A percentile compares a stretch with the other conserved stretches of the same genome.
These are phyloP conservation scores for Garrulus glandarius DNA, from an alignment of 2,797 vertebrate species.

Conservation along the genomic window DNA sequence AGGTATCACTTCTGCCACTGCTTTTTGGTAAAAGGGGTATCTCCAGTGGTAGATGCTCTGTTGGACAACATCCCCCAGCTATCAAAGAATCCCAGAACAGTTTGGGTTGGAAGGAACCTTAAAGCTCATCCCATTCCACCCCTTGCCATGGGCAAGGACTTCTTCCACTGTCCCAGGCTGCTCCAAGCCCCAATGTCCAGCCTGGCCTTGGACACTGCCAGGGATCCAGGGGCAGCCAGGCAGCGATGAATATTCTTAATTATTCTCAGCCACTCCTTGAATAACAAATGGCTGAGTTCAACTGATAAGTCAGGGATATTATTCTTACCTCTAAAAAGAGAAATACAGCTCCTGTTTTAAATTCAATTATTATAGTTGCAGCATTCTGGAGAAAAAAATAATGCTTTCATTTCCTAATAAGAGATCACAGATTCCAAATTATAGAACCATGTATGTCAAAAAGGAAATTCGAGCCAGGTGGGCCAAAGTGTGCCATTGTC, in stretches of 20 bases:
- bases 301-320: slow-evolving; percentile 38
- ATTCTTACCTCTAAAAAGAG: slow-evolving; percentile 56
- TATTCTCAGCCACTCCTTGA: background rate
- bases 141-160: background rate
- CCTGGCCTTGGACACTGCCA: background rate
- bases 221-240: background rate
- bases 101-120: accelerated
- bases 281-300: background rate
- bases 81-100: background rate
- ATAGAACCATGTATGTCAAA: slow-evolving; percentile 46
- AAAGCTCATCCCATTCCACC: accelerated
- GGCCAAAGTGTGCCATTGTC: slow-evolving; percentile 61
- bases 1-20: background rate
- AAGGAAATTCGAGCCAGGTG: slow-evolving; percentile 53
- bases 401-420: slow-evolving; percentile 64
- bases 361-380: slow-evolving; percentile 69
- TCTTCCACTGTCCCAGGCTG: background rate
- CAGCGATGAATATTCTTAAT: background rate
- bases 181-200: background rate
- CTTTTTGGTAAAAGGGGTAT: background rate
- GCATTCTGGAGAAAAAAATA: slow-evolving; percentile 15
- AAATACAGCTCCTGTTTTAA: slow-evolving; percentile 63
- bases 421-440: slow-evolving; percentile 67
- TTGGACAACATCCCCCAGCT: background rate
- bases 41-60: background rate